Conservation (phyloP, 2,888 invertebrate species). For the Metellina segmentata region DNA sequence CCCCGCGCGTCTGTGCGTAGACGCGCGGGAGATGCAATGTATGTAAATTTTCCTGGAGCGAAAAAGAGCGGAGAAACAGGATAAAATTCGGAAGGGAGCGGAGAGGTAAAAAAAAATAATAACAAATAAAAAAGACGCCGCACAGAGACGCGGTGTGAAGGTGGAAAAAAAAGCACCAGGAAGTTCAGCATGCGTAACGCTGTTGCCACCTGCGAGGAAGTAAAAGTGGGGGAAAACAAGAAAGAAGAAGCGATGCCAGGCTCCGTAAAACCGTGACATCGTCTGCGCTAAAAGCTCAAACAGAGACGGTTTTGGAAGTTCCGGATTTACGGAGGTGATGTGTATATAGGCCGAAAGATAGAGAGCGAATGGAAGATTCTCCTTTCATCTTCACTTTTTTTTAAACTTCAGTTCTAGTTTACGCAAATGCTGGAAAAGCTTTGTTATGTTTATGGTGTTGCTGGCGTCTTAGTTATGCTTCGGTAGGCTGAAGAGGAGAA, state of each 20-base stretch:
- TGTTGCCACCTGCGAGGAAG: constrained; percentile 59
- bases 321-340: not conserved
- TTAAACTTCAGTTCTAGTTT: not conserved
- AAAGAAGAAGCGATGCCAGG: constrained; percentile 35
- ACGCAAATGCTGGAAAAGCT: constrained; percentile 18
- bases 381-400: not conserved
- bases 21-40: constrained; percentile 25
- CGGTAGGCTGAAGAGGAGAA: not conserved
- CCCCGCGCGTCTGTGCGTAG: not conserved
- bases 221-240: constrained; percentile 37
- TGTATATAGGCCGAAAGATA: not conserved
- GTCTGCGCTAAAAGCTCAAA: constrained; percentile 67
- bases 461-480: not conserved
- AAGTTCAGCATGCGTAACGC: constrained; percentile 40
- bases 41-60: constrained; percentile 54
- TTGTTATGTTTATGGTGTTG: constrained; percentile 17
- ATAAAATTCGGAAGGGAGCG: constrained; percentile 22
- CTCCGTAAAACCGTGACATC: constrained; percentile 52
- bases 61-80: not conserved
- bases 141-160: not conserved
- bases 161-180: not conserved
- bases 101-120: not conserved
- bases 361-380: not conserved
- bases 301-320: constrained; percentile 24
- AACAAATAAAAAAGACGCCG: not conserved